A percentile compares a stretch with the other conserved stretches of the same genome.
phyloP scores from a whole-genome alignment of 2,113 vertebrate genomes.

The Datnioides undecimradiatus region DNA sequence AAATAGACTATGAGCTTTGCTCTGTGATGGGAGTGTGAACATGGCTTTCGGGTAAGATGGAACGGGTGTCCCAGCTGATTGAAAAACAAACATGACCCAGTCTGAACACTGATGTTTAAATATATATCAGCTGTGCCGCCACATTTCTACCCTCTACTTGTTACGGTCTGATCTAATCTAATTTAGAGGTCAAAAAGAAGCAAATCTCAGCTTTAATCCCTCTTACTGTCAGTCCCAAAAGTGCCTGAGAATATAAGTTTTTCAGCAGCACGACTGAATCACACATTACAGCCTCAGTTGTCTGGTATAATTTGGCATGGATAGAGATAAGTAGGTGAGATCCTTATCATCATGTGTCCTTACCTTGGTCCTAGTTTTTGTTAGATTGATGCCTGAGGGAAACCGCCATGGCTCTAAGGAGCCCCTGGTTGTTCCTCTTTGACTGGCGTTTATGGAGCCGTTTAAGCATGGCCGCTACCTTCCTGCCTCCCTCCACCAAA shows the following conservation, averaged over 20 bases:
- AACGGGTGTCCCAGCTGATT: slow-evolving; percentile 55
- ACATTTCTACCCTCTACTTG: slow-evolving; percentile 8
- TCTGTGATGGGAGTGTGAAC: slow-evolving; percentile 49
- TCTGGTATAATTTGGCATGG: slow-evolving; percentile 5
- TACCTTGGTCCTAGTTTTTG: slow-evolving; percentile 7
- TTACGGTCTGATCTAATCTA: slow-evolving; percentile 11
- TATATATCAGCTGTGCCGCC: slow-evolving; percentile 27
- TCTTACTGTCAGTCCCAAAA: neutral
- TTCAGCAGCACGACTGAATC: slow-evolving; percentile 15
- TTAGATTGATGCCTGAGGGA: slow-evolving; percentile 27
- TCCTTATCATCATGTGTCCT: slow-evolving; percentile 16
- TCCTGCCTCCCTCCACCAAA: slow-evolving; percentile 42
- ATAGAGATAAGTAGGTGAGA: slow-evolving; percentile 19
- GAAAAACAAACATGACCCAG: slow-evolving; percentile 68
- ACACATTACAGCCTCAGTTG: neutral
- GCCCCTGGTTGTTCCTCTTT: slow-evolving; percentile 51
- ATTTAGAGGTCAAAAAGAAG: slow-evolving; percentile 25
- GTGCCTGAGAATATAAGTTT: slow-evolving; percentile 12
- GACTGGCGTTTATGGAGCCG: slow-evolving; percentile 59
- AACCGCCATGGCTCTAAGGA: slow-evolving; percentile 9
- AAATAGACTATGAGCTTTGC: slow-evolving; percentile 73
- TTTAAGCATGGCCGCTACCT: slow-evolving; percentile 64
- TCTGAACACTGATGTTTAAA: slow-evolving; percentile 33
- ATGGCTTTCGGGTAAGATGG: slow-evolving; percentile 60
- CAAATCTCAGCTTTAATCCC: slow-evolving; percentile 21